These are phyloP conservation scores for Candidula unifasciata DNA, from an alignment of 2,888 invertebrate genomes.

Conservation along the genomic window DNA sequence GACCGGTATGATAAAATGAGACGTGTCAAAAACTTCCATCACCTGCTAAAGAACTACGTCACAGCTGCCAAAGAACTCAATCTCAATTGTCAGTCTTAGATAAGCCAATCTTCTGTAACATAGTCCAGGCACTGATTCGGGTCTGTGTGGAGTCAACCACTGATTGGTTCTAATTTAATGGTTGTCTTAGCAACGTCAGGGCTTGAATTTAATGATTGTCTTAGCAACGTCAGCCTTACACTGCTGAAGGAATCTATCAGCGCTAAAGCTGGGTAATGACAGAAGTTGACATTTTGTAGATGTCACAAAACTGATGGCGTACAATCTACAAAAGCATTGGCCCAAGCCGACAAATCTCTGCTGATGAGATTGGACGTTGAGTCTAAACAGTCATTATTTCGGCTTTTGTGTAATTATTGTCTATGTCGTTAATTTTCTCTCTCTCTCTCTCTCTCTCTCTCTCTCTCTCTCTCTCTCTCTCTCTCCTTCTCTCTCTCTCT, in stretches of 20 bases:
- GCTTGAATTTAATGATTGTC: too few species aligned
- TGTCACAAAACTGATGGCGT: background rate
- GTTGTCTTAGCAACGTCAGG: background rate
- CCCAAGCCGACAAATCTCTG: background rate
- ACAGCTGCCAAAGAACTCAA: background rate
- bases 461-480: background rate
- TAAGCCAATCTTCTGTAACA: background rate
- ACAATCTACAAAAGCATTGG: background rate
- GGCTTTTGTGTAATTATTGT: background rate
- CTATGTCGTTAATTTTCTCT: background rate
- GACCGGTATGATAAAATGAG: too few species aligned
- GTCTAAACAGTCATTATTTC: background rate
- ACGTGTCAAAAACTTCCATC: too few species aligned
- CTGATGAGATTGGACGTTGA: background rate
- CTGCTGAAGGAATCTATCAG: background rate
- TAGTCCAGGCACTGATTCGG: too few species aligned
- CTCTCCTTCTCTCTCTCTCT: background rate
- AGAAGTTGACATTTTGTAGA: background rate
- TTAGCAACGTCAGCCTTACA: background rate
- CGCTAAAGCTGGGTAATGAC: background rate
- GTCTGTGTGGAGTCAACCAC: too few species aligned
- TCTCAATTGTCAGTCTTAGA: slow-evolving; percentile 14
- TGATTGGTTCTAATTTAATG: too few species aligned
- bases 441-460: background rate
- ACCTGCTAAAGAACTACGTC: too few species aligned